Evolutionary conservation across 2,113 vertebrate species (phyloP), one percentile per base, ranked within the genome.

Genomic region (Chionis minor): DNA sequence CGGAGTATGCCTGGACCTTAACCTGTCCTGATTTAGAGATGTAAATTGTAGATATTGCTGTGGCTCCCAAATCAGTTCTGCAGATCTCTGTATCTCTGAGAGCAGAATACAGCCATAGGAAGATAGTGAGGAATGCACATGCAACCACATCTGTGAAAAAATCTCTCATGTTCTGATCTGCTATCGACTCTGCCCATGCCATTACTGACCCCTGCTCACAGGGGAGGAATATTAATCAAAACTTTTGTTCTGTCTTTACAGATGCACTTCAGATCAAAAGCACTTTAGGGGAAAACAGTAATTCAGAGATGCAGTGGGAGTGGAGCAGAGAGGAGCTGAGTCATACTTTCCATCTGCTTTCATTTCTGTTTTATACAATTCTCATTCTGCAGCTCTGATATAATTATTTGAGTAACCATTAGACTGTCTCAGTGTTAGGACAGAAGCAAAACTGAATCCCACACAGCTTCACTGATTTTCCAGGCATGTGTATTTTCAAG

Each of bases 341-440:
- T 91, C 62, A 86, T 66, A 42, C 45, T 86, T 88, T 54, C 71
- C 55, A 88, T 88, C 65, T 92, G 72, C 63, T 93, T 92, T 94
- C 28, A 78, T 55, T 93, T 93, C 74, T 86, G 56, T 65, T 92
- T 83, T 26, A 66, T 45, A 79, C 17, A 72, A 22, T 72, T 78
- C 22, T 74, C 54, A 55, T 78, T 93, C 45, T 66, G 11, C 20
- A 55, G 10, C 63, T 88, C 47, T 8, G 0, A 9, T 47, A 20
- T 52, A 59, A 73, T 83, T 80, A 70, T 71, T 85, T 83, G 35
- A 51, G 28, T 66, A 83, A 54, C 28, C 6, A 17, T 70, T 73
- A 69, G 72, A 72, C 24, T 56, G 14, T 42, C 33, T 14, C 55
- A 72, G 12, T 67, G 35, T 45, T 44, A 67, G 38, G 27, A 52